These are phyloP conservation scores for Sebastes wilsoni DNA, from an alignment of 2,797 vertebrate genomes.

Conservation along the genomic window DNA sequence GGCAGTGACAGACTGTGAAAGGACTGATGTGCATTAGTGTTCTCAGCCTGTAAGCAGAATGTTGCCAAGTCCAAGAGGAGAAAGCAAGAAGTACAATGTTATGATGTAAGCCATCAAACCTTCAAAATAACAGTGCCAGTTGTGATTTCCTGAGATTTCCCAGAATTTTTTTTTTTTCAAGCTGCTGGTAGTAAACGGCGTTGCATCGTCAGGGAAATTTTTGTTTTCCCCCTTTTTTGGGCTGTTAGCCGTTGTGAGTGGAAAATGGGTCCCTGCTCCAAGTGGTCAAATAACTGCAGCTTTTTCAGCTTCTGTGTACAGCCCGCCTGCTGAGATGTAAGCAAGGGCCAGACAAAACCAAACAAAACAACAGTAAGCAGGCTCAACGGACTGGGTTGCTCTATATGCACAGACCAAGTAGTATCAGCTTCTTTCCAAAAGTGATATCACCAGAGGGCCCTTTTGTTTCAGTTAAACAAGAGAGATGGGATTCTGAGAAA, in stretches of 20 bases:
- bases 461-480: neutral
- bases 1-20: slow-evolving; percentile 62
- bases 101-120: slow-evolving; percentile 73
- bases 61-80: slow-evolving; percentile 45
- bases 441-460: neutral
- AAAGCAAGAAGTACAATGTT: slow-evolving; percentile 65
- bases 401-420: neutral
- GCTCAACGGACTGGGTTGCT: slow-evolving; percentile 18
- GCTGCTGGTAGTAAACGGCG: slow-evolving; percentile 54
- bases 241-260: slow-evolving; percentile 54
- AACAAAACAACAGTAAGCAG: slow-evolving; percentile 65
- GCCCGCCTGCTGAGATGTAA: slow-evolving; percentile 68
- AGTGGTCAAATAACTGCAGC: slow-evolving; percentile 65
- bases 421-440: neutral
- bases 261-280: slow-evolving; percentile 63
- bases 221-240: slow-evolving; percentile 25
- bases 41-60: slow-evolving; percentile 59
- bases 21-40: slow-evolving; percentile 65
- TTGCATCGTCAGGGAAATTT: slow-evolving; percentile 44
- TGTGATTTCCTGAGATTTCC: slow-evolving; percentile 77
- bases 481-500: neutral
- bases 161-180: slow-evolving; percentile 50
- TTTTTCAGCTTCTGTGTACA: slow-evolving; percentile 73
- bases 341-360: slow-evolving; percentile 53
- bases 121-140: slow-evolving; percentile 75